These are phyloP conservation scores for Drosophila seguyi DNA, from an alignment of 1,140 invertebrate genomes.

Conservation along the genomic window DNA sequence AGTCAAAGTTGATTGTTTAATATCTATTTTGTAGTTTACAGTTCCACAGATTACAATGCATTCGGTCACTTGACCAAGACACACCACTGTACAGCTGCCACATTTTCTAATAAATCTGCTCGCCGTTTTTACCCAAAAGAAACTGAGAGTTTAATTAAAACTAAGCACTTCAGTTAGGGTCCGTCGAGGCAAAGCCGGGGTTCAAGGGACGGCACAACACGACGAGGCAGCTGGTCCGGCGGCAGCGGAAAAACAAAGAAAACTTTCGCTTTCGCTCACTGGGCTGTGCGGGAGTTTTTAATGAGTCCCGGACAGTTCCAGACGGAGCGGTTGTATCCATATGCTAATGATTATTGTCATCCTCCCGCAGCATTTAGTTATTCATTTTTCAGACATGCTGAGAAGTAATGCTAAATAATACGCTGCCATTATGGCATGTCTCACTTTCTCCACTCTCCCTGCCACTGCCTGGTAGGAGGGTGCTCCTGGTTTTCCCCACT, in stretches of 20 bases:
- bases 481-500: conserved; percentile 7
- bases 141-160: conserved; percentile 21
- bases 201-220: not conserved
- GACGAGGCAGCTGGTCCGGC: not conserved
- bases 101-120: conserved; percentile 12
- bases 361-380: conserved; percentile 9
- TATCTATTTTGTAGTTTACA: not conserved
- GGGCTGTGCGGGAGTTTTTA: not conserved
- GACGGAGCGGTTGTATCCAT: conserved; percentile 13
- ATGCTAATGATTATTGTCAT: conserved; percentile 23
- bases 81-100: conserved; percentile 7
- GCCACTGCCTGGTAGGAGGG: not conserved
- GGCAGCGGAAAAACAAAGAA: conserved; percentile 12
- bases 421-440: conserved; percentile 13
- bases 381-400: conserved; percentile 13
- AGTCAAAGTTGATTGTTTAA: not conserved
- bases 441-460: not conserved
- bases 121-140: conserved; percentile 13
- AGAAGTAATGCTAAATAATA: conserved; percentile 17
- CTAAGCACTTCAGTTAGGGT: conserved; percentile 12
- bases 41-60: not conserved
- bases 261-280: conserved; percentile 8
- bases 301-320: conserved; percentile 5
- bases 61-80: not conserved
- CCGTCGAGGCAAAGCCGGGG: not conserved